Evolutionary conservation across 1,140 invertebrate genomes (phyloP).

Genomic region (Drosophila athabasca): DNA sequence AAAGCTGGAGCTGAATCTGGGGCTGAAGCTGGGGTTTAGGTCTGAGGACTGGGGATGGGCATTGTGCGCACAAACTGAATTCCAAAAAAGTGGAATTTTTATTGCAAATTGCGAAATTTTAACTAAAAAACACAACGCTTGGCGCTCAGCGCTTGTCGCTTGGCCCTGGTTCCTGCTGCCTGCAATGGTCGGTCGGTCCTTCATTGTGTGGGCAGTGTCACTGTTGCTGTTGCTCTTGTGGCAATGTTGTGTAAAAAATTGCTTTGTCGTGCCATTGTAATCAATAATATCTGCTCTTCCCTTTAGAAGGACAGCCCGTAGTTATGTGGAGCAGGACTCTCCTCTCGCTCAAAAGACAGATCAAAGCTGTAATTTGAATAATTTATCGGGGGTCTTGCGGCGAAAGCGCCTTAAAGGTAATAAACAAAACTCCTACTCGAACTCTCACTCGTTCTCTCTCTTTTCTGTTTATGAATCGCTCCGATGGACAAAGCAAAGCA

Average conservation of each 20-base stretch:
- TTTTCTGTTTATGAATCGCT: constrained; percentile 32
- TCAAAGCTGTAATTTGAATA: constrained; percentile 46
- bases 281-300: constrained; percentile 51
- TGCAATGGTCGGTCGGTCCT: constrained; percentile 16
- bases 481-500: background rate
- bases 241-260: constrained; percentile 49
- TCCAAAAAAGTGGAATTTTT: constrained; percentile 79
- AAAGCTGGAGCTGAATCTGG: background rate
- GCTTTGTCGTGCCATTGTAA: constrained; percentile 25
- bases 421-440: constrained; percentile 55
- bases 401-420: constrained; percentile 48
- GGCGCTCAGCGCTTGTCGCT: background rate
- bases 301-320: background rate
- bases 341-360: constrained; percentile 9
- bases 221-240: constrained; percentile 56
- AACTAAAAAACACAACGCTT: constrained; percentile 65
- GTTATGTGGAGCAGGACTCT: constrained; percentile 3
- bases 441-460: background rate
- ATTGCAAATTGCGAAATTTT: constrained; percentile 82
- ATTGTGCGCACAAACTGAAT: constrained; percentile 56
- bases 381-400: constrained; percentile 41
- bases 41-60: background rate
- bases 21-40: background rate
- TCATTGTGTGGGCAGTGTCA: constrained; percentile 57
- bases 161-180: constrained; percentile 6